Base-by-base conservation (phyloP, 2,113 vertebrate species). In the Pseudopipra pipra region DNA sequence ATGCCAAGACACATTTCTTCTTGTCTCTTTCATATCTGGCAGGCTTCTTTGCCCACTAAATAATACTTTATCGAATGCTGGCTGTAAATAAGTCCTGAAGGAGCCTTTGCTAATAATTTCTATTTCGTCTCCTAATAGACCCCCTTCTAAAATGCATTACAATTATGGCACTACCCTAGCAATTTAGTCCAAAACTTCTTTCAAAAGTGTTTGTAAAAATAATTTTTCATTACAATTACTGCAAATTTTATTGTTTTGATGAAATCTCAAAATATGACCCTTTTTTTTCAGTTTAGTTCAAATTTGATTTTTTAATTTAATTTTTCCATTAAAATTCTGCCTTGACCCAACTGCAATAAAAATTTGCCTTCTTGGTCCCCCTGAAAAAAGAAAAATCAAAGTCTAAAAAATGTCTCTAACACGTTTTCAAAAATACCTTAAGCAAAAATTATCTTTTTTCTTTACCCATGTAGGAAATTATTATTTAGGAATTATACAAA, bases 1-100 rank as follows among this genome's bases (percentile, higher is more conserved):
- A 61, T 37, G 84, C 91, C 92, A 92, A 96, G 76, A 78, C 68
- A 96, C 56, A 92, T 92, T 95, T 95, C 72, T 94, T 67, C 84
- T 81, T 81, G 47, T 87, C 74, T 85, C 66, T 85, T 87, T 93
- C 73, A 39, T 94, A 87, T 90, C 93, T 95, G 82, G 68, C 83
- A 95, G 85, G 70, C 76, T 88, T 84, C 71, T 94, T 94, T 94
- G 55, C 55, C 83, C 90, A 89, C 65, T 88, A 90, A 90, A 67
- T 76, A 94, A 90, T n/a, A 43, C 61, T 94, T 84, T 73, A 70
- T 59, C 41, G 77, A 90, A 68, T 61, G 21, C 68, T 86, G 47
- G 47, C 72, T 92, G 68, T 78, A 90, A 95, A 89, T 90, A 92
- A 93, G 28, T 30, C 58, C 52, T 78, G 56, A 87, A 89, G 73